Conservation (phyloP, 2,113 vertebrate genomes). For the Perognathus longimembris region DNA sequence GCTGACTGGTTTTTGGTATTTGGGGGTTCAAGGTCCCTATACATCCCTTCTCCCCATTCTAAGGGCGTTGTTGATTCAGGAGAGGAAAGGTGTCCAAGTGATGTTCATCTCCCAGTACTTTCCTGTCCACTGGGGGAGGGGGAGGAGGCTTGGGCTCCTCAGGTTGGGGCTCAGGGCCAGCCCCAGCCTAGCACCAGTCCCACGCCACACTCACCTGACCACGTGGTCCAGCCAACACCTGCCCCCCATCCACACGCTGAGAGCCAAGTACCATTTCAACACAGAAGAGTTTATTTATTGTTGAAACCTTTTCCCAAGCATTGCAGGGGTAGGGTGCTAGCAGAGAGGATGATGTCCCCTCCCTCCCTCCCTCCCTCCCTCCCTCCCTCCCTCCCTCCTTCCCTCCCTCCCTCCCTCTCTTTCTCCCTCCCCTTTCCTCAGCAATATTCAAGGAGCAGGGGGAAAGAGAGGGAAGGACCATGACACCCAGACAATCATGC, state of each 20-base stretch:
- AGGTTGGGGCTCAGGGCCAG: neutral
- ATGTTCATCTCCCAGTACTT: neutral
- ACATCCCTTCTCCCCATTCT: neutral
- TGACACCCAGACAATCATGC: neutral
- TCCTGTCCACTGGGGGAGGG: neutral
- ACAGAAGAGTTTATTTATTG: slow-evolving; percentile 74
- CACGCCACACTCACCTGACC: neutral
- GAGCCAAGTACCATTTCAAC: neutral
- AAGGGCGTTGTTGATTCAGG: neutral
- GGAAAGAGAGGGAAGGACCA: neutral
- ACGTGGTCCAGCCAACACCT: neutral
- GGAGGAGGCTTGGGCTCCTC: neutral
- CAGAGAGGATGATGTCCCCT: neutral
- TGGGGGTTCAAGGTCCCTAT: neutral
- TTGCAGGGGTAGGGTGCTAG: neutral
- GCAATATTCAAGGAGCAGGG: neutral
- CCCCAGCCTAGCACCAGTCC: neutral
- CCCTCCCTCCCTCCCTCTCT: neutral
- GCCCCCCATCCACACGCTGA: neutral
- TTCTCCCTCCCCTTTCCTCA: neutral
- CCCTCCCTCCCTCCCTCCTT: neutral
- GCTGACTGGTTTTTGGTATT: neutral
- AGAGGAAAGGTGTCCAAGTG: neutral
- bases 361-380: neutral
- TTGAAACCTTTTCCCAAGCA: slow-evolving; percentile 55